These are phyloP conservation scores for Sebastes elongatus DNA, from an alignment of 2,797 vertebrate genomes.

Conservation along the genomic window DNA sequence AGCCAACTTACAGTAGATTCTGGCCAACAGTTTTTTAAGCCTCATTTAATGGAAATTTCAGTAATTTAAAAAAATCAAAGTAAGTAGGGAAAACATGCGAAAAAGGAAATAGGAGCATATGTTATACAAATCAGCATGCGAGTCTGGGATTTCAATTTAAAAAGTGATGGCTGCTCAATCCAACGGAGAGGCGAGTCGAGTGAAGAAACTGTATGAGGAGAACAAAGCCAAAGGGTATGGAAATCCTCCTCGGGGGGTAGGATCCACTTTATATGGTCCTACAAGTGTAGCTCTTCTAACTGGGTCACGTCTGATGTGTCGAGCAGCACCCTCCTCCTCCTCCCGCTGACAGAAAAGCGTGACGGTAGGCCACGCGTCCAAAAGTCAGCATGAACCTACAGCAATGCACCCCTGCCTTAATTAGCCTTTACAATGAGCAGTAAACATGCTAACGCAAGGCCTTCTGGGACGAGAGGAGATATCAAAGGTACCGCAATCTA, in stretches of 20 bases:
- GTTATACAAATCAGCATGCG: neutral
- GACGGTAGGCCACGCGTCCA: constrained; percentile 32
- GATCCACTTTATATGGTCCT: constrained; percentile 59
- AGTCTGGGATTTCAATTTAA: constrained; percentile 36
- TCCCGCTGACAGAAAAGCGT: constrained; percentile 39
- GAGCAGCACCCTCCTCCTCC: constrained; percentile 47
- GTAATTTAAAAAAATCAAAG: neutral
- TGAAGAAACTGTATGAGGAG: constrained; percentile 27
- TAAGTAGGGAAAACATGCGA: neutral
- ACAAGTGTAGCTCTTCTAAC: constrained; percentile 65
- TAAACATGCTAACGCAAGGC: constrained; percentile 36
- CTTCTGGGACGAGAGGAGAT: constrained; percentile 19
- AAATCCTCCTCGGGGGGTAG: constrained; percentile 64
- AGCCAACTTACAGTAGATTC: constrained; percentile 22
- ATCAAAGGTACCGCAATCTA: constrained; percentile 38
- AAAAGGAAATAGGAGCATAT: neutral
- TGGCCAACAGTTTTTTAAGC: neutral
- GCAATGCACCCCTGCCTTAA: constrained; percentile 22
- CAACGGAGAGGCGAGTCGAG: constrained; percentile 10
- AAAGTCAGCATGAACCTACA: constrained; percentile 42
- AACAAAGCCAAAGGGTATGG: constrained; percentile 59
- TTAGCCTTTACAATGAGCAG: constrained; percentile 52
- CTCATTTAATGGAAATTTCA: neutral
- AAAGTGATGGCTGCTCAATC: constrained; percentile 19
- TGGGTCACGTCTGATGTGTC: constrained; percentile 76